Conservation (phyloP, 2,797 vertebrate genomes). For the Mus caroli region DNA sequence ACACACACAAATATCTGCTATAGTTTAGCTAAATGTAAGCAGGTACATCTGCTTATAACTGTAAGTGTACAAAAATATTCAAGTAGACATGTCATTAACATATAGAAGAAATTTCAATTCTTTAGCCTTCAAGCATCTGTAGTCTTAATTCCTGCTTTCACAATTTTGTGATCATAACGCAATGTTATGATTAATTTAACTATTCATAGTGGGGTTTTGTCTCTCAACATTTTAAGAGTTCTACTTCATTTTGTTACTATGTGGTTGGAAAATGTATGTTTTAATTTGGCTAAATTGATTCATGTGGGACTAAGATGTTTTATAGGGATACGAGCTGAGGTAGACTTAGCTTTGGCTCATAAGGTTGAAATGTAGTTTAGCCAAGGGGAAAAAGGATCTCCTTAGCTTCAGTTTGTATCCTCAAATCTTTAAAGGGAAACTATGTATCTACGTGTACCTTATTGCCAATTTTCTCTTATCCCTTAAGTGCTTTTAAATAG, state of each 20-base stretch:
- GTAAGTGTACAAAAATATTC: not conserved
- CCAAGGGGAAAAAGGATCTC: not conserved
- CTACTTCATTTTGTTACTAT: not conserved
- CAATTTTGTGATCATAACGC: not conserved
- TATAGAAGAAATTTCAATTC: not conserved
- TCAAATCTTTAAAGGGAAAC: not conserved
- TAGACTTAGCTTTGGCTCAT: slow-evolving; percentile 2
- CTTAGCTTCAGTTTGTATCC: not conserved
- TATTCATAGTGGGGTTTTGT: not conserved
- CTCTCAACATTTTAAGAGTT: not conserved
- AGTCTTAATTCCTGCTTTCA: slow-evolving; percentile 47
- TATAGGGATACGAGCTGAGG: not conserved
- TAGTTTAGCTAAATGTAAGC: not conserved
- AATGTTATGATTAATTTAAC: not conserved
- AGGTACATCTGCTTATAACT: not conserved
- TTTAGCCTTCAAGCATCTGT: not conserved
- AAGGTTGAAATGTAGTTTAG: not conserved
- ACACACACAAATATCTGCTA: not conserved
- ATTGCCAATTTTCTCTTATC: slow-evolving; percentile 10
- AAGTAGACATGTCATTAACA: not conserved
- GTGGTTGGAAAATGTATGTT: slow-evolving; percentile 7
- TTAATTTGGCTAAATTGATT: slow-evolving; percentile 57
- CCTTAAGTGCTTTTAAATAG: not conserved
- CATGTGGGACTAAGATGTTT: not conserved
- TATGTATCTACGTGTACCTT: not conserved